A percentile compares a stretch with the other conserved stretches of the same genome.
Evolutionary conservation across 2,888 invertebrate genomes (phyloP).

Genomic region (Allacma fusca): DNA sequence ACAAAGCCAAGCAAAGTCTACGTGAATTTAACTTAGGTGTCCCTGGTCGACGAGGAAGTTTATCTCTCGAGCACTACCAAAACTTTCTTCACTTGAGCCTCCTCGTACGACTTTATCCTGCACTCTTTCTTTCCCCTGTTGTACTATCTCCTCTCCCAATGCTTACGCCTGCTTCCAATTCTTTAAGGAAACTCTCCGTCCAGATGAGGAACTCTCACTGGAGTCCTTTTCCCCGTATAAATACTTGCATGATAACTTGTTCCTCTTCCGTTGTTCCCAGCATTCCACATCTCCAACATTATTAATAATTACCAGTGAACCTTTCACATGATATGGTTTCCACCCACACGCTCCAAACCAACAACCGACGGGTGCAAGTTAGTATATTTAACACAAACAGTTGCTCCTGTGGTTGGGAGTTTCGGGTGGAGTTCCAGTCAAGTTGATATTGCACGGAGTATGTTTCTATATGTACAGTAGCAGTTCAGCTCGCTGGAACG

Average conservation of each 20-base stretch:
- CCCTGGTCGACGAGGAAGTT: slow-evolving; percentile 6
- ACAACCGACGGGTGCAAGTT: too few species aligned
- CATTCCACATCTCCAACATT: not conserved
- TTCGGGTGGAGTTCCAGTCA: too few species aligned
- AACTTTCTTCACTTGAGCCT: slow-evolving; percentile 9
- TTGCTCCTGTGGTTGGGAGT: too few species aligned
- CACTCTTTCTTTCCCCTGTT: not conserved
- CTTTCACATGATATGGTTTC: not conserved
- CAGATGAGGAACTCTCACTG: not conserved
- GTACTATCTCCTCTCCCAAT: not conserved
- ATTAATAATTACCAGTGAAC: not conserved
- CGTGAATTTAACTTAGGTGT: slow-evolving; percentile 11
- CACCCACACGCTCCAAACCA: not conserved
- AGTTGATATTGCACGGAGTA: too few species aligned
- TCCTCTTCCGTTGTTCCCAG: not conserved
- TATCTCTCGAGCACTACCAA: not conserved
- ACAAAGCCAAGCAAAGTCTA: slow-evolving; percentile 4
- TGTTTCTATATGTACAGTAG: too few species aligned
- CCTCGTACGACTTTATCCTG: not conserved
- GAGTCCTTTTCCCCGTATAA: not conserved
- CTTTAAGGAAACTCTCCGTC: not conserved
- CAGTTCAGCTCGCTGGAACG: too few species aligned
- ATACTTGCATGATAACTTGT: not conserved
- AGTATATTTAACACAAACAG: too few species aligned
- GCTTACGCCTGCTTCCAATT: not conserved